Conservation (phyloP, 2,113 vertebrate genomes). For the Otocyon megalotis region DNA sequence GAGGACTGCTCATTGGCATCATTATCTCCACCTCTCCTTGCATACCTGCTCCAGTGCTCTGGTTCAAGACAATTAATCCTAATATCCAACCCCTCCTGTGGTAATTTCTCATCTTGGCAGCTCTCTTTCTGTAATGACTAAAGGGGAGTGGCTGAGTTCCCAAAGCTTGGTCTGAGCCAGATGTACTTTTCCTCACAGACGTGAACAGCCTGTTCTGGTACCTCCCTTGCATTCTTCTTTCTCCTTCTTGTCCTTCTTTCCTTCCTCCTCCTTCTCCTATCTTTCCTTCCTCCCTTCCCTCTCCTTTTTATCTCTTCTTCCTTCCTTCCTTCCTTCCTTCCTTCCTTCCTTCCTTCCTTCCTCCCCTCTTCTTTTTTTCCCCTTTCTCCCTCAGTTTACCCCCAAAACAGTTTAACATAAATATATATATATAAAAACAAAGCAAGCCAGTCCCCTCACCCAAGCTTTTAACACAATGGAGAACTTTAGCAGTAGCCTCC, state of each 20-base stretch:
- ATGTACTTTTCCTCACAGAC: constrained; percentile 82
- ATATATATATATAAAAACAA: not conserved
- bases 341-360: no score
- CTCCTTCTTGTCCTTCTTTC: not conserved
- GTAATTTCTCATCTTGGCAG: constrained; percentile 99
- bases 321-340: rapidly evolving
- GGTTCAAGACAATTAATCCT: constrained; percentile 99
- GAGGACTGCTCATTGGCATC: constrained; percentile 88
- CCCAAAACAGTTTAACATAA: not conserved
- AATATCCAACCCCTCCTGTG: constrained; percentile 94
- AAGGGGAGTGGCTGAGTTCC: constrained; percentile 91
- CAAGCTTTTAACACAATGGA: not conserved
- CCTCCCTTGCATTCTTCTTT: not conserved
- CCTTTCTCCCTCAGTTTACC: not conserved
- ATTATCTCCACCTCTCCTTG: constrained; percentile 94
- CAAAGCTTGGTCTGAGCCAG: constrained; percentile 87
- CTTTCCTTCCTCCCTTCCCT: not conserved
- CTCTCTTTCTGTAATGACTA: constrained; percentile 94
- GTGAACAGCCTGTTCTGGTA: not conserved
- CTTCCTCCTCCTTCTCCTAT: no score
- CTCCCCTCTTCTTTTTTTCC: no score
- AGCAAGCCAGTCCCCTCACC: not conserved
- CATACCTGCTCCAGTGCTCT: constrained; percentile 93
- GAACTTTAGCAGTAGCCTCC: not conserved
- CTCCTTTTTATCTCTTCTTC: not conserved